Percentiles rank a stretch among this genome's conserved stretches.
phyloP scores from a whole-genome alignment of 2,113 vertebrate species.

The Zeus faber region DNA sequence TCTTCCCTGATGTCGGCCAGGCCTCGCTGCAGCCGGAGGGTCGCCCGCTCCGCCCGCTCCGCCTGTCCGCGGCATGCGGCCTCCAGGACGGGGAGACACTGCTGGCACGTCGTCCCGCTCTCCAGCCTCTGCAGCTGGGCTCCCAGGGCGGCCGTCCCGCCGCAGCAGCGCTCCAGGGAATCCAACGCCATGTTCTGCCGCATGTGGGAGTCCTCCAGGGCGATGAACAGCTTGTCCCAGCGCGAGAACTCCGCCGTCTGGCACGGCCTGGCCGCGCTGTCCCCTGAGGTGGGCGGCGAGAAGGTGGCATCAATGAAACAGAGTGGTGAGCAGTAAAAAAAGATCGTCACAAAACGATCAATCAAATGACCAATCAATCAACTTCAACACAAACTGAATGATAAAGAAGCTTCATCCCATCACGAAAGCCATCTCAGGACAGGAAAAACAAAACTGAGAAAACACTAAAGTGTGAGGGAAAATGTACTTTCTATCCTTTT shows the following conservation, averaged over 20 bases:
- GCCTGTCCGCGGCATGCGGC: conserved; percentile 51
- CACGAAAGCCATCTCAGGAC: too few species aligned
- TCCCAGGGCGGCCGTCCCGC: conserved; percentile 53
- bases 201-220: conserved; percentile 91
- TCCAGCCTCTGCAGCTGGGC: conserved; percentile 46
- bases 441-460: too few species aligned
- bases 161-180: conserved; percentile 68
- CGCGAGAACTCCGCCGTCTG: conserved; percentile 68
- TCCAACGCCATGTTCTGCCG: conserved; percentile 86
- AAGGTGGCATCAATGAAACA: conserved; percentile 7
- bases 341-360: background rate
- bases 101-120: conserved; percentile 28
- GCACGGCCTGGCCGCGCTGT: conserved; percentile 54
- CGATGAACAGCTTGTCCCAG: conserved; percentile 92
- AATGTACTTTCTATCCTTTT: too few species aligned
- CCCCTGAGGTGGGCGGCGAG: conserved; percentile 18
- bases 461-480: too few species aligned
- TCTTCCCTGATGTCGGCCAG: conserved; percentile 37
- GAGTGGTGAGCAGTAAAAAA: background rate
- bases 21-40: conserved; percentile 27
- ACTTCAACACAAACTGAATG: too few species aligned
- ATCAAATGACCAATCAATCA: too few species aligned
- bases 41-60: conserved; percentile 33
- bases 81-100: conserved; percentile 35
- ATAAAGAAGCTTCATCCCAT: too few species aligned